Evolutionary conservation across 2,113 vertebrate species (phyloP), one percentile per base, ranked within the genome.

Genomic region (Poeciliopsis retropinna): DNA sequence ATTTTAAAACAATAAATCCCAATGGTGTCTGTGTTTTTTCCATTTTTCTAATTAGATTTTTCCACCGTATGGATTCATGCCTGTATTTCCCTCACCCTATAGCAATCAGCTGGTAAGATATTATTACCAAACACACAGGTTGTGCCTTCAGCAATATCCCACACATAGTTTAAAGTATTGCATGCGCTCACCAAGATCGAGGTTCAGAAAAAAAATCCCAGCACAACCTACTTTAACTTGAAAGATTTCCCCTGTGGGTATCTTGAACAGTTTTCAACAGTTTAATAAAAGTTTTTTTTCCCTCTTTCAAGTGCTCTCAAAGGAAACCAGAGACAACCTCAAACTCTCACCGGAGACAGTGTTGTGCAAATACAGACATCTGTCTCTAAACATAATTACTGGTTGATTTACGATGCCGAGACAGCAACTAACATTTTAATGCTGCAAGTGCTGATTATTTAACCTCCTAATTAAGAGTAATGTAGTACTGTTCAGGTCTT

Each of bases 91-190:
- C 39, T 32, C 83, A 14, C 79, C 75, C 29, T 70, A 87, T 28
- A 64, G 54, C 7, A 92, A 88, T 72, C 87, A 89, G 30, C 29
- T 61, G 89, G 91, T 94, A 86, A 86, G 80, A 73, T 62, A 62
- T 65, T 54, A 61, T 44, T 28, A 25, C 17, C 11, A 76, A 34
- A 75, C 10, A 30, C 0, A 64, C 13, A 60, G 4, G 77, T n/a
- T 81, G 10, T 65, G 37, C 47, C 76, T 62, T 64, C 32, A 39
- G 68, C 66, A 22, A 27, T n/a, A 41, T 60, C 51, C 12, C 32
- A 67, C 60, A 73, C 44, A 39, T 15, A 75, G 32, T 62, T 60
- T 39, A 69, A 37, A 39, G 15, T 5, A 60, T 22, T 60, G 17
- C 32, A 66, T 70, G 47, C 68, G n/a, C 29, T 60, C 6, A 28